Conservation (phyloP, 2,888 invertebrate genomes). For the Harmothoe impar region DNA sequence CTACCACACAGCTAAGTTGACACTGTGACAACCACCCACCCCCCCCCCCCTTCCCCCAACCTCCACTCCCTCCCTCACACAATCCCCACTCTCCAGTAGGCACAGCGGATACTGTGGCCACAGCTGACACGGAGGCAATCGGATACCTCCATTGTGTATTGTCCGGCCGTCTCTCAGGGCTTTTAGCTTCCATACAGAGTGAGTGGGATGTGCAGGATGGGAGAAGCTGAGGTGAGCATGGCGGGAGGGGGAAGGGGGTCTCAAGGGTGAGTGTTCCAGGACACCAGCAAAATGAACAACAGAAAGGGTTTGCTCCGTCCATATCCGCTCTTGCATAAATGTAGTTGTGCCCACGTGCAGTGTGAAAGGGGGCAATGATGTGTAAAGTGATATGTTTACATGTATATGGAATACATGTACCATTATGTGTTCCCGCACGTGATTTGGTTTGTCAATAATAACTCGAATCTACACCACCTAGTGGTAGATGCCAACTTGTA, state of each 20-base stretch:
- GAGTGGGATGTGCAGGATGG: not conserved
- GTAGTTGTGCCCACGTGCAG: no score
- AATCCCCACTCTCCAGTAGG: not conserved
- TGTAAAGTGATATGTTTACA: no score
- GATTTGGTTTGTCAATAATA: no score
- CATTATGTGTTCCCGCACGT: no score
- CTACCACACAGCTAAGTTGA: not conserved
- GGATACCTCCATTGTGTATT: constrained; percentile 40
- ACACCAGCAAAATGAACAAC: not conserved
- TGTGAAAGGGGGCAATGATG: no score
- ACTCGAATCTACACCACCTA: no score
- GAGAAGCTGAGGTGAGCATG: not conserved
- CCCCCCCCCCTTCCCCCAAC: not conserved
- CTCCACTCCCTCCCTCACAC: not conserved
- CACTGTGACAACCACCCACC: not conserved
- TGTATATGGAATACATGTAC: no score
- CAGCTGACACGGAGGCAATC: constrained; percentile 39
- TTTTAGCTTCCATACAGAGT: constrained; percentile 8
- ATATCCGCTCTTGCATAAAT: not conserved
- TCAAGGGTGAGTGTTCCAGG: not conserved
- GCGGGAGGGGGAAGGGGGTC: not conserved
- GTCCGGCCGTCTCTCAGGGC: not conserved
- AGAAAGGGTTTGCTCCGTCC: not conserved
- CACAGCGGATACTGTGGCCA: constrained; percentile 33
- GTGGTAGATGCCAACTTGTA: no score